Base-by-base conservation (phyloP, 2,888 invertebrate genomes). In the Toxonevra muliebris region DNA sequence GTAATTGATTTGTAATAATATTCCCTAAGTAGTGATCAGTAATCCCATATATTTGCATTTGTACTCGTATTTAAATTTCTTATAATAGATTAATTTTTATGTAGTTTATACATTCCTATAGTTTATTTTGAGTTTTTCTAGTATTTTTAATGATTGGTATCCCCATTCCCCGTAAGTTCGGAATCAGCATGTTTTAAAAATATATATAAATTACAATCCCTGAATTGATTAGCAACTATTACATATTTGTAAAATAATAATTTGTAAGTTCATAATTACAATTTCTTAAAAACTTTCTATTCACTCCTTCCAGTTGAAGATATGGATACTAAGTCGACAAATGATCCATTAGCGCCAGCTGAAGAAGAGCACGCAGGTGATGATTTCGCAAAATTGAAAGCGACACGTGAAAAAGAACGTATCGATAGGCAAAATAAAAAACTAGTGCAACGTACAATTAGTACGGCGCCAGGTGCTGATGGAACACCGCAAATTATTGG, bases 311-410 rank as follows among this genome's bases (percentile, higher is more conserved):
- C 57, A 84, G 83, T 84, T 67, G 84, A 81, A 69, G 82, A 84
- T 55, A 69, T 79, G 70, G 84, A 84, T 48, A 67, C 77, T 30
- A 79, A 75, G 60, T 74, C 80, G 1, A 79, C 80, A 8, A 71
- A 43, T 52, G 83, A 82, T 72, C 69, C 76, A 5, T 53, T 79
- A 60, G 73, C 69, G 7, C 67, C 71, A 12, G 74, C 72, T 4
- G 76, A 71, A 19, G 75, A 64, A 8, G 75, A 77, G 19, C 85
- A 83, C 43, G 84, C 83, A 11, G 87, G 88, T 66, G 92, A 92
- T 76, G 92, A 93, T 72, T 93, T 93, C 77, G 88, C 90, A 57
- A 89, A 90, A 68, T 84, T 94, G 59, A 91, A 91, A 77, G 88
- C 88, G 55, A 87, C 89, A 65, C 87, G 93, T 2, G 91, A 92